Evolutionary conservation across 2,113 vertebrate species (phyloP).

Genomic region (Bagarius yarrelli): DNA sequence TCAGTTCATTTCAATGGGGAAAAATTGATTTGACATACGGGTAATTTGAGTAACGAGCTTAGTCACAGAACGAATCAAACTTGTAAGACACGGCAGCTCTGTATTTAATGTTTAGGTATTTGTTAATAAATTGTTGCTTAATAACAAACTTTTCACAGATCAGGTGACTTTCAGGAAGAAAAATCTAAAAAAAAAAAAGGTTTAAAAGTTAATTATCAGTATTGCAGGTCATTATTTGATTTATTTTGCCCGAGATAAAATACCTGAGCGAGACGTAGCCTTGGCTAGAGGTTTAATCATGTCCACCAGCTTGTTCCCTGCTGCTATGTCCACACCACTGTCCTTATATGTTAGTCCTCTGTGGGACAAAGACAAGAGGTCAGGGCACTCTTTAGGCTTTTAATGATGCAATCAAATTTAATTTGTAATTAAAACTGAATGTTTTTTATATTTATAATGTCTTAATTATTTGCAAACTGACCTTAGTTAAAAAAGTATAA

Average conservation of each 20-base stretch:
- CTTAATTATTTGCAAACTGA: too few species aligned
- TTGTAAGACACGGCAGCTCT: too few species aligned
- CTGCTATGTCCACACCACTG: slow-evolving; percentile 90
- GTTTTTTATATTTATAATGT: too few species aligned
- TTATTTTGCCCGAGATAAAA: neutral
- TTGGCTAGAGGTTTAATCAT: slow-evolving; percentile 90
- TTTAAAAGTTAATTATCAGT: neutral
- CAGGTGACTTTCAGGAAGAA: neutral
- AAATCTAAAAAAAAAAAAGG: neutral
- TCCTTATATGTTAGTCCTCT: slow-evolving; percentile 92
- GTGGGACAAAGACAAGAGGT: slow-evolving; percentile 53
- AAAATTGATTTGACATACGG: too few species aligned
- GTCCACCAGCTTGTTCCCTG: slow-evolving; percentile 87
- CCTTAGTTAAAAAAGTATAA: too few species aligned
- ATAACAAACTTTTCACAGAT: neutral
- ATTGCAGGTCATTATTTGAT: neutral
- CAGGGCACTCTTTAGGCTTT: neutral
- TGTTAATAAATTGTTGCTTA: too few species aligned
- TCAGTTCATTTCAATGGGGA: too few species aligned
- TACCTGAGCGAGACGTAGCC: slow-evolving; percentile 89
- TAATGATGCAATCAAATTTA: neutral
- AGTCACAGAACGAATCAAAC: too few species aligned
- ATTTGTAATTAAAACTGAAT: neutral
- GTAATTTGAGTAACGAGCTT: too few species aligned
- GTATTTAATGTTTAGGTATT: too few species aligned